phyloP scores from a whole-genome alignment of 2,113 vertebrate genomes.

The Romanogobio albipinnatus region DNA sequence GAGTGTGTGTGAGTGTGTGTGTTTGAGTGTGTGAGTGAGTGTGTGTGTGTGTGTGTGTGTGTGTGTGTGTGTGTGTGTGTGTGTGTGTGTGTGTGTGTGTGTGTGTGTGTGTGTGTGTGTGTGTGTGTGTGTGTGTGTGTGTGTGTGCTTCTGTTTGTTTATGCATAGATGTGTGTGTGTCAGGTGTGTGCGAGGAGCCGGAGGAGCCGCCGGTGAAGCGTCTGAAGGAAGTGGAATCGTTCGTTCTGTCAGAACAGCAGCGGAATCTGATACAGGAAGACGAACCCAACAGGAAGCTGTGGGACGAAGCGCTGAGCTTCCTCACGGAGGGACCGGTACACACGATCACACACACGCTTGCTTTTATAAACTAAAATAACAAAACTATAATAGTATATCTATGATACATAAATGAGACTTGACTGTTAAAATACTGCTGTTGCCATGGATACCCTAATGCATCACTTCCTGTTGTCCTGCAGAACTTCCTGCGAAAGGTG shows the following conservation, averaged over 20 bases:
- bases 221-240: conserved; percentile 85
- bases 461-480: conserved; percentile 41
- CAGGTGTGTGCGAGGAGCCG: conserved; percentile 55
- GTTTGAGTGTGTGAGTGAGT: too few species aligned
- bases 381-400: not conserved
- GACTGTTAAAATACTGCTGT: too few species aligned
- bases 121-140: conserved; percentile 37
- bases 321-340: conserved; percentile 89
- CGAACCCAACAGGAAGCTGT: conserved; percentile 91
- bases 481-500: conserved; percentile 97
- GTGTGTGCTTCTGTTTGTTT: conserved; percentile 32
- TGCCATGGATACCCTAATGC: not conserved
- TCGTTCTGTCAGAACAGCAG: conserved; percentile 90
- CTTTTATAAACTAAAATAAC: not conserved
- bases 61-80: too few species aligned
- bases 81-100: not conserved
- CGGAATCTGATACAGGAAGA: conserved; percentile 89
- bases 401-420: not conserved
- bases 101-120: conserved; percentile 57
- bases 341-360: conserved; percentile 22
- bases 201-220: conserved; percentile 80
- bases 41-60: too few species aligned
- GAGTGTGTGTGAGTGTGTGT: too few species aligned
- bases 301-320: conserved; percentile 92
- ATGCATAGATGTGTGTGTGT: not conserved